These are phyloP conservation scores for Cheilosia vernalis DNA, from an alignment of 2,888 invertebrate species.

Conservation along the genomic window DNA sequence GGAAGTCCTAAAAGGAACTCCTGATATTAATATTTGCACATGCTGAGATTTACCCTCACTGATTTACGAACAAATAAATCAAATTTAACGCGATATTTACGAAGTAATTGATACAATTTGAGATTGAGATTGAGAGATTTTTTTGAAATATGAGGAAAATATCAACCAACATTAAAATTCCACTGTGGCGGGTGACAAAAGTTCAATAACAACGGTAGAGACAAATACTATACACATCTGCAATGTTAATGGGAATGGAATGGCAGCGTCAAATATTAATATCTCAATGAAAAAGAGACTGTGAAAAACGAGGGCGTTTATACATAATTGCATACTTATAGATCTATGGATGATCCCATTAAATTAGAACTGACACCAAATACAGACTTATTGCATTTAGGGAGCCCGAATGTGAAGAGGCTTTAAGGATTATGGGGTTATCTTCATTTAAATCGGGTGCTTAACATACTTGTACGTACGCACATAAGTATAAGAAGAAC, in stretches of 20 bases:
- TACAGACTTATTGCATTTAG: too few species aligned
- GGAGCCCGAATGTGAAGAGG: too few species aligned
- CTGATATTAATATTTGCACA: conserved; percentile 22
- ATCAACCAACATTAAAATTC: conserved; percentile 7
- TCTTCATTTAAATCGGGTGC: too few species aligned
- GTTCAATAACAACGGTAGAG: conserved; percentile 5
- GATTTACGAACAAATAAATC: conserved; percentile 22
- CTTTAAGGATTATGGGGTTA: too few species aligned
- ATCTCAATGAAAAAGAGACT: background rate
- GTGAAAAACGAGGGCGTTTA: background rate
- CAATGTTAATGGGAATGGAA: too few species aligned
- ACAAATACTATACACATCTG: conserved; percentile 8
- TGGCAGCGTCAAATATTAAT: background rate
- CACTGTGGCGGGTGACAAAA: background rate
- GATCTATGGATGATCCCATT: background rate
- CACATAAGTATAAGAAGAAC: too few species aligned
- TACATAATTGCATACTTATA: background rate
- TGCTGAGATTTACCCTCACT: background rate
- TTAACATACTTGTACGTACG: too few species aligned
- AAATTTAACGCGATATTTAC: conserved; percentile 14
- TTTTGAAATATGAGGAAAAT: background rate
- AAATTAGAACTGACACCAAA: background rate
- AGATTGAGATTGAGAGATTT: too few species aligned
- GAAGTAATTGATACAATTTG: conserved; percentile 38
- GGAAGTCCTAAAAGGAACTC: background rate